phyloP scores from a whole-genome alignment of 35 echinoderm and acorn worm species.

The Ophiothrix spiculata region DNA sequence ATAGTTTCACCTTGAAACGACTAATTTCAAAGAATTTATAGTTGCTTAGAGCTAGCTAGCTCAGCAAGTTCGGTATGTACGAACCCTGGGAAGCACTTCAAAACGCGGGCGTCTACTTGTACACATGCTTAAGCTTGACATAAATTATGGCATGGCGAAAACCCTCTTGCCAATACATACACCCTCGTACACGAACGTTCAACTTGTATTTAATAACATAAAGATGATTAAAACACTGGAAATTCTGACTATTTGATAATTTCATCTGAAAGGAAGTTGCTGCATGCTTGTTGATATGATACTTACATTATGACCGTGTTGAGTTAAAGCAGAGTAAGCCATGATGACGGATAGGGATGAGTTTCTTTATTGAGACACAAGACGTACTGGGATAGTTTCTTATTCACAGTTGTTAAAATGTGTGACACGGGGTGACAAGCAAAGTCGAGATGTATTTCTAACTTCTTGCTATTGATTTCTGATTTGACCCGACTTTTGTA shows the following conservation, averaged over 20 bases:
- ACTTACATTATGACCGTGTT: not conserved
- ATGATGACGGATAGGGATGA: not conserved
- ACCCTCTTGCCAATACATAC: not conserved
- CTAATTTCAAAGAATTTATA: not conserved
- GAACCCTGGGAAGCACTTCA: not conserved
- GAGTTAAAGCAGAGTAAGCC: not conserved
- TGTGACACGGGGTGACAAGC: not conserved
- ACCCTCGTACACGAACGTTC: not conserved
- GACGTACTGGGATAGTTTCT: not conserved
- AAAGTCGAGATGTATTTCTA: not conserved
- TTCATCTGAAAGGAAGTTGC: not conserved
- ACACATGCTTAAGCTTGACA: not conserved
- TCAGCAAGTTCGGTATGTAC: not conserved
- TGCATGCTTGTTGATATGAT: not conserved
- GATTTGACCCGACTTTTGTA: not conserved
- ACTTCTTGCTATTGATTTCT: not conserved
- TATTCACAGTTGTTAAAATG: not conserved
- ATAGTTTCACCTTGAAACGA: not conserved
- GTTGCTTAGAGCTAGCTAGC: not conserved
- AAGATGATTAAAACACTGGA: not conserved
- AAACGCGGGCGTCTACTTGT: conserved; percentile 14
- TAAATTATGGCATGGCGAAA: conserved; percentile 2
- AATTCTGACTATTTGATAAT: not conserved
- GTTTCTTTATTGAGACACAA: not conserved
- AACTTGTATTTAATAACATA: not conserved